A percentile compares a stretch with the other conserved stretches of the same genome.
Conservation (phyloP, 2,888 invertebrate genomes). For the Myopa testacea region DNA sequence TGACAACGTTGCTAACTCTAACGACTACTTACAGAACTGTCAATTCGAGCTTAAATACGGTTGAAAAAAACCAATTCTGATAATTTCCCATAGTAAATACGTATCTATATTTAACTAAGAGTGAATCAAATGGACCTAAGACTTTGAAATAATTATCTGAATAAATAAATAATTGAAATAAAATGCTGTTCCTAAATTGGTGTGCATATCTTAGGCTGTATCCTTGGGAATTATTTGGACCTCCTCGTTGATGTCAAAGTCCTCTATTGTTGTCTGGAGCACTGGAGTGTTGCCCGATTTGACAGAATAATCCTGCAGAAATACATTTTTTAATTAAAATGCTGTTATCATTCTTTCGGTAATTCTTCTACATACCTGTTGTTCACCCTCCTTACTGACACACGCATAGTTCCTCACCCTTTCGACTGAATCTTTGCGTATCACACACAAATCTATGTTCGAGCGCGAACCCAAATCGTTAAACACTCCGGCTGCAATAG, state of each 20-base stretch:
- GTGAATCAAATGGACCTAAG: too few relatives aligned
- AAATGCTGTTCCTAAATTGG: too few relatives aligned
- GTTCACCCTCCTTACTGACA: slow-evolving; percentile 74
- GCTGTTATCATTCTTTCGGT: neutral
- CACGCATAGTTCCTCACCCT: slow-evolving; percentile 89
- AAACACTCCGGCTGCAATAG: slow-evolving; percentile 96
- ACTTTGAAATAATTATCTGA: too few relatives aligned
- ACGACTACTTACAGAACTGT: too few relatives aligned
- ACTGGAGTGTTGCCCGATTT: slow-evolving; percentile 61
- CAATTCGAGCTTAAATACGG: too few relatives aligned
- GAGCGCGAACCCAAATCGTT: slow-evolving; percentile 98
- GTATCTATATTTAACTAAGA: too few relatives aligned
- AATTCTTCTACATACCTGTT: slow-evolving; percentile 52
- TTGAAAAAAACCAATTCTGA: too few relatives aligned
- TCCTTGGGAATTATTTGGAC: slow-evolving; percentile 64
- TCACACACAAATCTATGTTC: slow-evolving; percentile 93
- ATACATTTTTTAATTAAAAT: slow-evolving; percentile 7
- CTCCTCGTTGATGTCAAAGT: slow-evolving; percentile 61
- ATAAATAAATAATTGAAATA: too few relatives aligned
- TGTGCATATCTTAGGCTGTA: slow-evolving; percentile 49
- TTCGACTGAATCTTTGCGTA: slow-evolving; percentile 84
- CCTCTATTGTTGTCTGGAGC: slow-evolving; percentile 55
- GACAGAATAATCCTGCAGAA: slow-evolving; percentile 63
- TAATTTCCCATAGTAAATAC: too few relatives aligned
- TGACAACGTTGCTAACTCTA: too few relatives aligned